Conservation (phyloP, 1,140 invertebrate species). For the Ephestia elutella region DNA sequence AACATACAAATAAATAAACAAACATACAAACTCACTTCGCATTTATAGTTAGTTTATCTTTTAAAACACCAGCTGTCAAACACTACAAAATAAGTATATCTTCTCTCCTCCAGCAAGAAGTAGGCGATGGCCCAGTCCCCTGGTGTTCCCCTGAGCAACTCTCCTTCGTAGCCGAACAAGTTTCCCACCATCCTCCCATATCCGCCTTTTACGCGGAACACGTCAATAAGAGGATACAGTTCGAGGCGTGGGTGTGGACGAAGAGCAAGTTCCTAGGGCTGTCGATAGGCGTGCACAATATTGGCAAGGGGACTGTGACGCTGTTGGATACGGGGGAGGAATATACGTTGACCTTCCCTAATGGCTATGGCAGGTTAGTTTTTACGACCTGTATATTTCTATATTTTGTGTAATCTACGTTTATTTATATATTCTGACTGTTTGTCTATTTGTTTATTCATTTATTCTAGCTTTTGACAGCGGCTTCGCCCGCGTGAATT, state of each 20-base stretch:
- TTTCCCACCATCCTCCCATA: slow-evolving; percentile 99
- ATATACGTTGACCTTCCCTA: slow-evolving; percentile 95
- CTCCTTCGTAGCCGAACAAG: slow-evolving; percentile 97
- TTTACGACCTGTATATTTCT: no score
- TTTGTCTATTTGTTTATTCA: no score
- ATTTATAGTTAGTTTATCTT: no score
- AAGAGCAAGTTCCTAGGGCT: slow-evolving; percentile 98
- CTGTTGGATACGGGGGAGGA: slow-evolving; percentile 91
- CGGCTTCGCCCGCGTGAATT: no score
- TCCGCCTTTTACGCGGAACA: slow-evolving; percentile 98
- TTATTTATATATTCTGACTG: no score
- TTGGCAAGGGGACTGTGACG: slow-evolving; percentile 87
- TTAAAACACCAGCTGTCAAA: no score
- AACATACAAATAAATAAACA: no score
- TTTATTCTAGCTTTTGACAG: no score
- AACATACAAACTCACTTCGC: no score
- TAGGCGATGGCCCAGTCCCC: slow-evolving; percentile 85
- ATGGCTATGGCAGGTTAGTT: slow-evolving; percentile 90
- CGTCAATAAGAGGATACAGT: slow-evolving; percentile 89
- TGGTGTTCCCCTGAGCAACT: slow-evolving; percentile 88
- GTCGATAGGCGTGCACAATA: slow-evolving; percentile 93
- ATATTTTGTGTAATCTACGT: no score
- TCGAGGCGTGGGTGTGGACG: slow-evolving; percentile 96
- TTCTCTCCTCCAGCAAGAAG: slow-evolving; percentile 50
- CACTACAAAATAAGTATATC: no score